A percentile compares a stretch with the other conserved stretches of the same genome.
These are phyloP conservation scores for Aromia moschata DNA, from an alignment of 2,888 invertebrate genomes.

Conservation along the genomic window DNA sequence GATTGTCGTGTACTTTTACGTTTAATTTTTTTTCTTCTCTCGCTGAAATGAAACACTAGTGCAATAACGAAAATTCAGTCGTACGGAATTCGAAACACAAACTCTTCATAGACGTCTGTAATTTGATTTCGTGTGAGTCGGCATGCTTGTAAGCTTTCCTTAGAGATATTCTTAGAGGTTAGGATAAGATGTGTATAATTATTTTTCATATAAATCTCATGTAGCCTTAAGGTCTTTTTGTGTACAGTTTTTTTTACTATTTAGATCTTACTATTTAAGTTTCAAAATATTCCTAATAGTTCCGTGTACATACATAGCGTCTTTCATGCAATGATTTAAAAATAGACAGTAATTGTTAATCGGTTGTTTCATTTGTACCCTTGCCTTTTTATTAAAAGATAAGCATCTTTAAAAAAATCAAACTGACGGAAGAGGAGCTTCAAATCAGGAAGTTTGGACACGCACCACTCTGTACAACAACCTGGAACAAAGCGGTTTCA, in stretches of 20 bases:
- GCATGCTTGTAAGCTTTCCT: slow-evolving; percentile 50
- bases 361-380: slow-evolving; percentile 14
- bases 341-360: slow-evolving; percentile 54
- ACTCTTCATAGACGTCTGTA: slow-evolving; percentile 23
- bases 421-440: too few relatives aligned
- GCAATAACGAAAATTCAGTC: slow-evolving; percentile 49
- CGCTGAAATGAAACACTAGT: slow-evolving; percentile 48
- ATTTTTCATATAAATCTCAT: slow-evolving; percentile 55
- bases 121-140: slow-evolving; percentile 31
- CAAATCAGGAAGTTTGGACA: too few relatives aligned
- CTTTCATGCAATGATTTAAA: slow-evolving; percentile 53
- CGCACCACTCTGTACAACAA: too few relatives aligned
- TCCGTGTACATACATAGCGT: slow-evolving; percentile 52
- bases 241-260: slow-evolving; percentile 54
- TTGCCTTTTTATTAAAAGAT: too few relatives aligned
- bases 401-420: too few relatives aligned
- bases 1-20: slow-evolving; percentile 51
- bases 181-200: slow-evolving; percentile 55
- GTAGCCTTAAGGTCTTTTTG: slow-evolving; percentile 50
- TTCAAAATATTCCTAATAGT: slow-evolving; percentile 39
- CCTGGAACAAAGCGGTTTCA: too few relatives aligned
- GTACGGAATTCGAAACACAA: slow-evolving; percentile 28
- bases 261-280: slow-evolving; percentile 49
- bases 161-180: slow-evolving; percentile 46
- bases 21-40: slow-evolving; percentile 48